Conservation (phyloP, 2,888 invertebrate species). For the Ormyrus labotus region DNA sequence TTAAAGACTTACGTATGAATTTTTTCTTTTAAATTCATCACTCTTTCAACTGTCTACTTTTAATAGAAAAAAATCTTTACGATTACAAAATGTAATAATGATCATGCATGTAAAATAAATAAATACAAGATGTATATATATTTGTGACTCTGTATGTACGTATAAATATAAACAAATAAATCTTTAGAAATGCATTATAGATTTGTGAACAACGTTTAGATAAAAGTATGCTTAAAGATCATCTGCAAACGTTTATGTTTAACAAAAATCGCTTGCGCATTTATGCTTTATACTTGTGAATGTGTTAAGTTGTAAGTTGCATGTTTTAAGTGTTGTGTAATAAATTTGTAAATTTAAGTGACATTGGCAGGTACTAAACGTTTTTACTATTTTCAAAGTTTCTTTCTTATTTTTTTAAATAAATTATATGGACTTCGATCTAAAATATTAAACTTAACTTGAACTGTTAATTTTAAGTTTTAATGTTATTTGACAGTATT, state of each 20-base stretch:
- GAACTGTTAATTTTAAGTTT: not conserved
- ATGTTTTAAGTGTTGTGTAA: constrained; percentile 26
- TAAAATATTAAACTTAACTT: not conserved
- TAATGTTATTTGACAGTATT: too few relatives aligned
- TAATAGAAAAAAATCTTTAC: not conserved
- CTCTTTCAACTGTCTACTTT: too few relatives aligned
- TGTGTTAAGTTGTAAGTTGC: constrained; percentile 4
- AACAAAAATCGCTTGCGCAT: constrained; percentile 12
- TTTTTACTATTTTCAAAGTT: not conserved
- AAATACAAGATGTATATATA: constrained; percentile 14
- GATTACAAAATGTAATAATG: not conserved
- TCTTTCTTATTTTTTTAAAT: not conserved
- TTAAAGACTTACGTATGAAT: too few relatives aligned
- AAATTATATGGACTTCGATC: not conserved
- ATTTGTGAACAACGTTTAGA: constrained; percentile 17
- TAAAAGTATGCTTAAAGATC: not conserved
- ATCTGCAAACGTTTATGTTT: not conserved
- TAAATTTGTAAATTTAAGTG: constrained; percentile 34
- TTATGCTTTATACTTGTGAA: constrained; percentile 2
- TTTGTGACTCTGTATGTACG: constrained; percentile 8
- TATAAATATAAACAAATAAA: constrained; percentile 10
- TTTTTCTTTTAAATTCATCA: too few relatives aligned
- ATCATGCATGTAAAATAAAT: constrained; percentile 1
- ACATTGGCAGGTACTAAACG: constrained; percentile 34
- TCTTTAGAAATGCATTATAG: constrained; percentile 22